Base-by-base conservation (phyloP, 2,888 invertebrate species). In the Coenonympha arcania region DNA sequence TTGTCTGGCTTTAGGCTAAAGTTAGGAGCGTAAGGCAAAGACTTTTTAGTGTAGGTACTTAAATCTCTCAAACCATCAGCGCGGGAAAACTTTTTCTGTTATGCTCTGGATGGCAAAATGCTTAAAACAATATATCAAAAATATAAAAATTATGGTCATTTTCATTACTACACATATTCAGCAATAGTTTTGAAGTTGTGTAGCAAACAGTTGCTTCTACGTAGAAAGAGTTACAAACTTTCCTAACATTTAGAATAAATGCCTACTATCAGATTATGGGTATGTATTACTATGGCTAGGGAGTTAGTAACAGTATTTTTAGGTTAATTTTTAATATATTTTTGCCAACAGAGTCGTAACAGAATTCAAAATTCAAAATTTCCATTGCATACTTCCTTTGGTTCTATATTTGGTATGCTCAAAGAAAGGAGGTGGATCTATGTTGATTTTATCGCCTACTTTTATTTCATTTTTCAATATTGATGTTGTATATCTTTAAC, bases 321-420 rank as follows among this genome's bases (percentile, higher is more conserved):
- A 34, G 11, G 44, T 43, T 33, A 13, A 9, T 20, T 37, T 20
- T 36, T 24, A 47, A 8, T 33, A 8, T 33, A 18, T 46, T 50
- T 69, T 77, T 80, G 84, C 81, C 83, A 77, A 71, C 78, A 74
- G 80, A 78, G 76, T 62, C 52, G 58, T 73, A 78, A 80, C 76
- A 71, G 78, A 62, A 67, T 63, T 65, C 83, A 71, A 85, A 85
- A 86, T 85, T 85, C 76, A 70, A 83, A 83, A 80, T 80, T 77
- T 62, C 62, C 61, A 59, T 58, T 62, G 53, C 58, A 68, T 66
- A 54, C 53, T 55, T 54, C 56, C 74, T 82, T 82, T 76, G 79
- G 79, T 71, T 71, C 56, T 65, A 72, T 71, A 72, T 71, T 76
- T 74, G 85, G 83, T 81, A 83, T 82, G 83, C 78, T 76, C 73